A percentile compares a stretch with the other conserved stretches of the same genome.
phyloP scores from a whole-genome alignment of 2,888 invertebrate species.

The Taenaris catops region DNA sequence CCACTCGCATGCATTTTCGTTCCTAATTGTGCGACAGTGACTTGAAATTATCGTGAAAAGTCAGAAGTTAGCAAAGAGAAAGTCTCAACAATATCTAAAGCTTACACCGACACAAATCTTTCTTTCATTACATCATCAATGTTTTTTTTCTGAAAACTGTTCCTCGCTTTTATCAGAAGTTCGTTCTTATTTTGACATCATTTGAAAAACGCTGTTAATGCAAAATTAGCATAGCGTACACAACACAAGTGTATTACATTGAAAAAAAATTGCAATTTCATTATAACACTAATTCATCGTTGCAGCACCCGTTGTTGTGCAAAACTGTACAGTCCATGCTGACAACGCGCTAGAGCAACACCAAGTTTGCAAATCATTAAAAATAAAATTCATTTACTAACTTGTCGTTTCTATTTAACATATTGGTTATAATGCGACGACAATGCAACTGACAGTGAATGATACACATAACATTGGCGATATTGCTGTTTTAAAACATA shows the following conservation, averaged over 20 bases:
- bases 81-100: constrained; percentile 1
- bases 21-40: constrained; percentile 23
- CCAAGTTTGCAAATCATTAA: constrained; percentile 28
- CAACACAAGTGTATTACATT: constrained; percentile 9
- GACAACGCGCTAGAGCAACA: constrained; percentile 58
- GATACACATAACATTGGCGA: constrained; percentile 10
- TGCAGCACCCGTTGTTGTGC: constrained; percentile 58
- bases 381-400: constrained; percentile 19
- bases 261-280: too few relatives aligned
- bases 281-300: constrained; percentile 9
- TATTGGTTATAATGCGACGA: constrained; percentile 2
- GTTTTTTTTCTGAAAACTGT: too few relatives aligned
- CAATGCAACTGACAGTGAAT: constrained; percentile 25
- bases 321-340: constrained; percentile 55
- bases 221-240: constrained; percentile 12
- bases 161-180: not conserved
- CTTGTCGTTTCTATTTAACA: too few relatives aligned
- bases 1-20: constrained; percentile 25
- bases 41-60: constrained; percentile 16
- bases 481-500: constrained; percentile 31
- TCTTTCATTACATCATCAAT: not conserved
- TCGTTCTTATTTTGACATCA: not conserved
- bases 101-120: not conserved
- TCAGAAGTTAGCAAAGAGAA: constrained; percentile 15
- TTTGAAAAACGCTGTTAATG: constrained; percentile 4